These are phyloP conservation scores for Ondatra zibethicus DNA, from an alignment of 2,113 vertebrate genomes.

Conservation along the genomic window DNA sequence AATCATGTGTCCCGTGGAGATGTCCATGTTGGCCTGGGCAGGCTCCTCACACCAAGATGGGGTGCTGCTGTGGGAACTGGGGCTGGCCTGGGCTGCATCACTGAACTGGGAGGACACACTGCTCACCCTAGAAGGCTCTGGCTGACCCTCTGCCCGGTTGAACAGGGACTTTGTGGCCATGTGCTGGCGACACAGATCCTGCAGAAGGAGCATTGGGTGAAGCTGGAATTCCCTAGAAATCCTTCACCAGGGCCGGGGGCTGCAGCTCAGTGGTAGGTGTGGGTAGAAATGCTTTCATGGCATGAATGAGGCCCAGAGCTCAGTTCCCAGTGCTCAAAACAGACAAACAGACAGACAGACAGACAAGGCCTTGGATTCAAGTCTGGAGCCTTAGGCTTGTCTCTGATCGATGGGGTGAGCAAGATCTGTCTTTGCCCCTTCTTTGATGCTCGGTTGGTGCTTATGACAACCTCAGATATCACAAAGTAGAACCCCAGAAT, in stretches of 20 bases:
- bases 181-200: conserved; percentile 98
- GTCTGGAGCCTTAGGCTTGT: neutral
- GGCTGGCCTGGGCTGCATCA: conserved; percentile 95
- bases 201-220: neutral
- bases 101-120: conserved; percentile 99
- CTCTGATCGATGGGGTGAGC: neutral
- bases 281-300: neutral
- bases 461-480: neutral
- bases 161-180: conserved; percentile 96
- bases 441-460: neutral
- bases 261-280: neutral
- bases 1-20: conserved; percentile 99
- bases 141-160: conserved; percentile 87
- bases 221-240: neutral
- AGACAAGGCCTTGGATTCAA: neutral
- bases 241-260: neutral
- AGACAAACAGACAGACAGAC: neutral
- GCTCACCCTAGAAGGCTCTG: conserved; percentile 95
- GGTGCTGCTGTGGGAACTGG: conserved; percentile 98
- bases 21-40: conserved; percentile 99
- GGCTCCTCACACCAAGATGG: conserved; percentile 99
- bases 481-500: neutral
- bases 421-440: neutral
- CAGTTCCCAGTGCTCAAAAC: neutral
- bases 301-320: neutral